Evolutionary conservation across 2,113 vertebrate species (phyloP).

Genomic region (Choloepus hoffmanni): DNA sequence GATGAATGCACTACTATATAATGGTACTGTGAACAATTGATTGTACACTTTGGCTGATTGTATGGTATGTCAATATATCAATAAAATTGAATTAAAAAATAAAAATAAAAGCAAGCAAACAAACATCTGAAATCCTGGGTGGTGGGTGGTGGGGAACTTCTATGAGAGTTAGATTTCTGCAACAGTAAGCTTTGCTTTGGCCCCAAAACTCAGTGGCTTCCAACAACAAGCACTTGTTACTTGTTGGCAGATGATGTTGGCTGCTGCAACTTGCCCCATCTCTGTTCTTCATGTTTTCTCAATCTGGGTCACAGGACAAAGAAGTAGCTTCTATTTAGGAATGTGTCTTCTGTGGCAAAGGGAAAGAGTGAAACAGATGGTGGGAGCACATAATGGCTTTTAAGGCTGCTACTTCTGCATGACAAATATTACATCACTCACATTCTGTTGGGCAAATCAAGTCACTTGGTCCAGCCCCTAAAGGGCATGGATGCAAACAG

Average conservation of each 20-base stretch:
- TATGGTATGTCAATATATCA: too few species aligned
- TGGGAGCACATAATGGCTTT: not conserved
- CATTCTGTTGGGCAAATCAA: not conserved
- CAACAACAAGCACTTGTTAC: not conserved
- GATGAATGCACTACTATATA: too few species aligned
- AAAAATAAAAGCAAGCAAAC: too few species aligned
- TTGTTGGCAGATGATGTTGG: not conserved
- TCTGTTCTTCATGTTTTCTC: not conserved
- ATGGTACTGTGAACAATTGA: too few species aligned
- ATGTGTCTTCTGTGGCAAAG: not conserved
- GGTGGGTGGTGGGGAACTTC: not conserved
- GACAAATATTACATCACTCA: not conserved
- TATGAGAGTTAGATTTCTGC: not conserved
- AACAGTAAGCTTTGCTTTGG: not conserved
- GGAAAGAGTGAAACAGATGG: not conserved
- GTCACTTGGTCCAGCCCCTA: not conserved
- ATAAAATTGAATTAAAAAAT: too few species aligned
- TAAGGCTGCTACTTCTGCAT: not conserved
- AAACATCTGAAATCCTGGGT: too few species aligned
- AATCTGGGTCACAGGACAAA: not conserved
- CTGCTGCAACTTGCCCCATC: not conserved
- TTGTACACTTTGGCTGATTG: too few species aligned
- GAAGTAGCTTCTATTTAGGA: not conserved
- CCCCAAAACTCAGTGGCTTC: not conserved
- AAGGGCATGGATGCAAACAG: not conserved